Percentiles rank a stretch among this genome's conserved stretches.
phyloP scores from a whole-genome alignment of 2,888 invertebrate genomes.

The Tachina lurida region DNA sequence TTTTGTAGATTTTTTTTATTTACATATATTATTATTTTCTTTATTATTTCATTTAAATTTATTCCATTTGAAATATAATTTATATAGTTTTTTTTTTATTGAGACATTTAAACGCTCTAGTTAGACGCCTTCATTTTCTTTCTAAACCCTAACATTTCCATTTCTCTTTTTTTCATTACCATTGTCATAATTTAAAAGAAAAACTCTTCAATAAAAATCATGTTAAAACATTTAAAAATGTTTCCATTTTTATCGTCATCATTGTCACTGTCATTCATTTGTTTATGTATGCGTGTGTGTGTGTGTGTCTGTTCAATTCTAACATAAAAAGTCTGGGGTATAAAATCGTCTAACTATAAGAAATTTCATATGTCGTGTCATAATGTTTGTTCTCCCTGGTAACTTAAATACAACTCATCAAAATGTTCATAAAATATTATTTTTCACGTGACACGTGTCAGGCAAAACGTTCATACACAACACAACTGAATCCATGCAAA shows the following conservation, averaged over 20 bases:
- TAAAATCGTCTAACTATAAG: slow-evolving; percentile 9
- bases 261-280: slow-evolving; percentile 17
- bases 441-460: slow-evolving; percentile 57
- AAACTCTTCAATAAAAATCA: not conserved
- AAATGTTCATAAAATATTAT: slow-evolving; percentile 16
- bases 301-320: slow-evolving; percentile 27
- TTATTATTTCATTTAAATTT: slow-evolving; percentile 58
- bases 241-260: not conserved
- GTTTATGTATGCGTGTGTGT: slow-evolving; percentile 12
- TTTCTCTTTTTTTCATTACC: slow-evolving; percentile 15
- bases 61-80: slow-evolving; percentile 9
- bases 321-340: slow-evolving; percentile 41
- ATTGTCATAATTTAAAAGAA: not conserved
- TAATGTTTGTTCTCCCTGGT: slow-evolving; percentile 28
- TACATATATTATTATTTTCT: slow-evolving; percentile 43
- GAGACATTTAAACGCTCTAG: slow-evolving; percentile 9
- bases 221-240: slow-evolving; percentile 2
- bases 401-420: slow-evolving; percentile 30
- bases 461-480: slow-evolving; percentile 8
- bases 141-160: slow-evolving; percentile 24
- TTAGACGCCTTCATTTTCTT: slow-evolving; percentile 37
- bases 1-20: slow-evolving; percentile 57
- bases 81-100: slow-evolving; percentile 10
- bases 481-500: not conserved
- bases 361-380: too few relatives aligned